These are phyloP conservation scores for Hypocryptadius cinnamomeus DNA, from an alignment of 2,113 vertebrate species.

Conservation along the genomic window DNA sequence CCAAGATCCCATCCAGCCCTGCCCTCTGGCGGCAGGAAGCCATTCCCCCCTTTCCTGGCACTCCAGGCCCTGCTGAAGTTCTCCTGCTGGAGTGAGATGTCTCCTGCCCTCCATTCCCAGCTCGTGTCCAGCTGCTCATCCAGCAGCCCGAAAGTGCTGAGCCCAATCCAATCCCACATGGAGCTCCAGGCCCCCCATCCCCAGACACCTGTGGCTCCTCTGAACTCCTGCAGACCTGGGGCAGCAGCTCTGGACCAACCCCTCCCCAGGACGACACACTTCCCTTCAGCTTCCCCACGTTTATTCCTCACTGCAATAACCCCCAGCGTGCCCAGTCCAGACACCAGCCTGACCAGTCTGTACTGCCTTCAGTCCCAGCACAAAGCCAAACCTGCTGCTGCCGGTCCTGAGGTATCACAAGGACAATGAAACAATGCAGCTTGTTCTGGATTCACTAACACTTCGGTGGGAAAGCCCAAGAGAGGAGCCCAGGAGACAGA, in stretches of 20 bases:
- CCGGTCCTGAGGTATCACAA: not conserved
- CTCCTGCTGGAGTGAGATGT: not conserved
- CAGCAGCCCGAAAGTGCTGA: not conserved
- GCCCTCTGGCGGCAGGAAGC: not conserved
- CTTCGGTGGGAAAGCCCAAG: not conserved
- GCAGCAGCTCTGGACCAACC: not conserved
- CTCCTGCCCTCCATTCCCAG: not conserved
- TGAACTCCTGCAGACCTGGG: not conserved
- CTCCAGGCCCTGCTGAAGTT: not conserved
- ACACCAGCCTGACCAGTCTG: not conserved
- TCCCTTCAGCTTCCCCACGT: not conserved
- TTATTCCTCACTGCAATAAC: not conserved
- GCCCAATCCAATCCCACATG: accelerated
- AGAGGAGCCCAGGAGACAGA: not conserved
- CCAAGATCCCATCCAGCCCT: not conserved
- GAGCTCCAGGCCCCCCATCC: not conserved
- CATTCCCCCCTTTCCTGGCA: not conserved
- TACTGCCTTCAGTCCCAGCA: not conserved
- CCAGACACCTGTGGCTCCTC: not conserved
- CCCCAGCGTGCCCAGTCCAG: accelerated
- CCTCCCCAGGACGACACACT: accelerated
- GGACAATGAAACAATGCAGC: not conserved
- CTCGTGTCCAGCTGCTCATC: not conserved
- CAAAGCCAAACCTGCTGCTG: not conserved
- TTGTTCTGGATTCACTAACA: too few relatives aligned